These are phyloP conservation scores for Drosophila ustulata DNA, from an alignment of 2,888 invertebrate species.

Conservation along the genomic window DNA sequence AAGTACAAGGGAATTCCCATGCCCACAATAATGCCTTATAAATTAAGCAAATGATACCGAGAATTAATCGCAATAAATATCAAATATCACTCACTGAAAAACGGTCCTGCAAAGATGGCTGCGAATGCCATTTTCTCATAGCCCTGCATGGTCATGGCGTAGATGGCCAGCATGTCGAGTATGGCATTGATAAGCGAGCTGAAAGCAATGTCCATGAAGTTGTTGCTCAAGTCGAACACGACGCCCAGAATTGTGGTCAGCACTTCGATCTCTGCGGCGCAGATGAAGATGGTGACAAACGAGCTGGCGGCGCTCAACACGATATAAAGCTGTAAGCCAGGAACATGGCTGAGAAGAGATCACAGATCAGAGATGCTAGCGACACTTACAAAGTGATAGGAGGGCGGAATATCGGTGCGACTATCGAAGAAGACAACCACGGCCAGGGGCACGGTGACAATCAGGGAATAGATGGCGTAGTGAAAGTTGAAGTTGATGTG, in stretches of 20 bases:
- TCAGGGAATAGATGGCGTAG: slow-evolving; percentile 36
- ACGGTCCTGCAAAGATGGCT: slow-evolving; percentile 44
- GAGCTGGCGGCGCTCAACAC: slow-evolving; percentile 3
- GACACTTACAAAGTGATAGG: slow-evolving; percentile 46
- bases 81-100: slow-evolving; percentile 44
- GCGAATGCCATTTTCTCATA: slow-evolving; percentile 63
- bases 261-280: slow-evolving; percentile 48
- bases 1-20: slow-evolving; percentile 23
- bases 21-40: slow-evolving; percentile 43
- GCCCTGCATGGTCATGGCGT: slow-evolving; percentile 37
- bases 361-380: not conserved
- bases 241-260: slow-evolving; percentile 40
- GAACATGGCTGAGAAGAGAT: not conserved
- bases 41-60: not conserved
- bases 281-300: slow-evolving; percentile 34
- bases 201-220: slow-evolving; percentile 43
- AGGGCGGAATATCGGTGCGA: slow-evolving; percentile 56
- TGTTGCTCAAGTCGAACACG: slow-evolving; percentile 23
- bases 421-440: slow-evolving; percentile 32
- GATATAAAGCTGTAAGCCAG: slow-evolving; percentile 15
- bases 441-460: slow-evolving; percentile 46
- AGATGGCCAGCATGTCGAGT: slow-evolving; percentile 43
- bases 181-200: slow-evolving; percentile 37
- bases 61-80: not conserved
- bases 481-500: not conserved